These are phyloP conservation scores for Trachymyrmex septentrionalis DNA, from an alignment of 1,140 invertebrate species.

Conservation along the genomic window DNA sequence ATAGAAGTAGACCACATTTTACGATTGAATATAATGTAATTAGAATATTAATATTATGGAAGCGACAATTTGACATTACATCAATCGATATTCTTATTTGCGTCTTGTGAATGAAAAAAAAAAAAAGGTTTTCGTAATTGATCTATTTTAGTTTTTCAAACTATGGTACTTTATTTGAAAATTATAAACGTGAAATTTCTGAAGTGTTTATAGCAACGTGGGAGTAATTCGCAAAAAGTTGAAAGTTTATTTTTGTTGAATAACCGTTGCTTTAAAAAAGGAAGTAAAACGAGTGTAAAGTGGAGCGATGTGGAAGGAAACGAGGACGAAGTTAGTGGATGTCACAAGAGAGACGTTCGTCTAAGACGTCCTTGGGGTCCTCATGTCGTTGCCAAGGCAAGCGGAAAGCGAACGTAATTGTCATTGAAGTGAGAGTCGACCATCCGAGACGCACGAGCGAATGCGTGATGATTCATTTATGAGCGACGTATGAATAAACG, in stretches of 20 bases:
- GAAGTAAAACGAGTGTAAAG: neutral
- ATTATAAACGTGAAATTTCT: neutral
- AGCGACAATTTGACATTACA: neutral
- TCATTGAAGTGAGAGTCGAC: constrained; percentile 62
- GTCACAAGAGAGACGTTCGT: constrained; percentile 37
- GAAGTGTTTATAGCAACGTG: neutral
- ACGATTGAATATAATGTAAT: neutral
- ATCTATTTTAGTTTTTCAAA: neutral
- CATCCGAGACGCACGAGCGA: constrained; percentile 36
- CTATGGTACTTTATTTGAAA: neutral
- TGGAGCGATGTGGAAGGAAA: neutral
- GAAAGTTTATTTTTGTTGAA: neutral
- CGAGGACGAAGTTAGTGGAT: constrained; percentile 20
- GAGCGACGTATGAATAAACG: constrained; percentile 67
- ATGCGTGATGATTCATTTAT: constrained; percentile 71
- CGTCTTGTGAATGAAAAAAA: no score
- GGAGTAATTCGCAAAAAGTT: neutral
- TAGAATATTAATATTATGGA: neutral
- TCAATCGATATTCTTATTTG: no score
- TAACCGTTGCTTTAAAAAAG: neutral
- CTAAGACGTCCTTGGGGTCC: constrained; percentile 48
- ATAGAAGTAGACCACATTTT: neutral
- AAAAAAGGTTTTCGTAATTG: no score
- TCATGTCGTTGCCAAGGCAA: constrained; percentile 48
- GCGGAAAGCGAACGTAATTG: constrained; percentile 70